Evolutionary conservation across 92 coral and sea anemone species (phyloP), one percentile per base, ranked within the genome.

Genomic region (Porites rus): DNA sequence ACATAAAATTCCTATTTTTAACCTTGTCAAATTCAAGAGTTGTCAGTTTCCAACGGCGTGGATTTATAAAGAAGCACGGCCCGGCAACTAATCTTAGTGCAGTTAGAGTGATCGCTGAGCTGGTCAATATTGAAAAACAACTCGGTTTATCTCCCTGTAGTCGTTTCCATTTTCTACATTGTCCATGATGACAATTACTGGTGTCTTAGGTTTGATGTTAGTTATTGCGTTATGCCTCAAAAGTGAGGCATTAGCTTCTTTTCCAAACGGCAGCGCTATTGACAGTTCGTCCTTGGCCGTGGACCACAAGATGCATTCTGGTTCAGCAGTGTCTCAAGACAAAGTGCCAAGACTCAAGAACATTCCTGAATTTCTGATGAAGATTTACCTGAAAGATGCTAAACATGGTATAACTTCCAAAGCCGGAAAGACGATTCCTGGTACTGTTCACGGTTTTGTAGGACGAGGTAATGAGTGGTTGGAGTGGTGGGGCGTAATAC

Each of bases 381-480:
- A 17, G 1, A 21, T 51, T 21, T 66, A 64, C 38, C 84, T 28
- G 16, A 10, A 63, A 10, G 5, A 79, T 51, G 25, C 65, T 3
- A 79, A 79, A 52, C 65, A 52, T 53, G 74, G 25, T 25, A 52
- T 20, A 17, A 53, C 24, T 10, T 11, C 17, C 64, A 50, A 66
- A 38, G n/a, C 25, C 84, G 22, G 65, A 8, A 24, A 79, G 16
- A 3, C 1, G 38, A 16, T n/a, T 25, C 10, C 24, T 16, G 64
- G 65, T 7, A 52, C 84, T 6, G 84, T 79, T 0, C 84, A 79
- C 18, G 72, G 31, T 17, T 21, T 79, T 52, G 16, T 67, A 24
- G 84, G 75, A 13, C 65, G 52, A 79, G 84, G 84, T 79, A 79
- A 66, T 66, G 24, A 21, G n/a, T 10, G 14, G 13, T 56, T 56